Conservation (phyloP, 2,113 vertebrate genomes). For the Sinosuthora webbiana region DNA sequence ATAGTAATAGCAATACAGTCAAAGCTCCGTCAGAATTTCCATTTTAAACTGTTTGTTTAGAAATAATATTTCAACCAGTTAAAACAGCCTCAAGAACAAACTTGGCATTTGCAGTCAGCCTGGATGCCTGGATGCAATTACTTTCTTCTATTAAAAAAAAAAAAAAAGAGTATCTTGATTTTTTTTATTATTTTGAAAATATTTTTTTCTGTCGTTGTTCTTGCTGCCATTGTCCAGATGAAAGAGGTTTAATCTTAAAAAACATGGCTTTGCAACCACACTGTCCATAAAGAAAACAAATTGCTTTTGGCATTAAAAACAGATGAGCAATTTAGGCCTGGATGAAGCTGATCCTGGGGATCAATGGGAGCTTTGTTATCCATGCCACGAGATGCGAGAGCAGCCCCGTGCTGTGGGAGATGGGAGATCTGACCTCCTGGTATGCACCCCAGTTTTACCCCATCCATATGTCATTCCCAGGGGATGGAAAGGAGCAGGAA, state of each 20-base stretch:
- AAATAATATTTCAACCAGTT: constrained; percentile 57
- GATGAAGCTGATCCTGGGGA: neutral
- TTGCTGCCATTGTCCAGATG: constrained; percentile 38
- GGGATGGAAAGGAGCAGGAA: neutral
- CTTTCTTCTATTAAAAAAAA: neutral
- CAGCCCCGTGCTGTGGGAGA: neutral
- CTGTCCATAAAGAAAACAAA: constrained; percentile 43
- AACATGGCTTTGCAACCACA: constrained; percentile 15
- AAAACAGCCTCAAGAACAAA: constrained; percentile 45
- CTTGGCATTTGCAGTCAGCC: constrained; percentile 27
- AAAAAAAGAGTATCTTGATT: neutral
- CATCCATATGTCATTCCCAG: accelerated
- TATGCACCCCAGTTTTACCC: accelerated
- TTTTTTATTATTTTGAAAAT: constrained; percentile 44
- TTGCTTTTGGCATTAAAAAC: constrained; percentile 31
- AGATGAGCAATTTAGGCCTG: constrained; percentile 35
- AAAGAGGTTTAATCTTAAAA: constrained; percentile 44
- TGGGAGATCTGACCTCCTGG: neutral
- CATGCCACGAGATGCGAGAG: accelerated
- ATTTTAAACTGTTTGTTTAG: constrained; percentile 65
- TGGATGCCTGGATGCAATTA: constrained; percentile 56
- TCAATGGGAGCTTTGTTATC: constrained; percentile 30
- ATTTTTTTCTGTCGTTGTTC: neutral
- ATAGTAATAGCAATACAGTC: constrained; percentile 8
- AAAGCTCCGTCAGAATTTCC: constrained; percentile 47